Evolutionary conservation across 1,140 invertebrate genomes (phyloP), one percentile per base, ranked within the genome.

Genomic region (Aethina tumida): DNA sequence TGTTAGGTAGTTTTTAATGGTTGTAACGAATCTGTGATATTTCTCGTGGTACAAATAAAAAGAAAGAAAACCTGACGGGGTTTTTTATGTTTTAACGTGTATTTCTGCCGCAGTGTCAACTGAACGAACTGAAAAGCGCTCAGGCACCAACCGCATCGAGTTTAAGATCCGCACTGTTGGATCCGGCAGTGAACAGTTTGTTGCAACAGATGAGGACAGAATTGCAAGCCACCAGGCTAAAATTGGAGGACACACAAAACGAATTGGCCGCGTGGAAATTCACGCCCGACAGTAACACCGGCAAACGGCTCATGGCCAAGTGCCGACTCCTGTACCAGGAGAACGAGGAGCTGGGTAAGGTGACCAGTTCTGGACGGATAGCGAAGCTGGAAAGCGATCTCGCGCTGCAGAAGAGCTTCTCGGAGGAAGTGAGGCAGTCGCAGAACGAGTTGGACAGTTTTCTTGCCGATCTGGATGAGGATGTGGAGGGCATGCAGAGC

Each of bases 181-280:
- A 98, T 68, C 93, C 94, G 16, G 91, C 93, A 41, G 89, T 97
- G 12, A 97, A 97, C 72, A 75, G 95, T 45, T 72, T 97, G 22
- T 84, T 97, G 58, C 82, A 94, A 63, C 79, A 82, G 62, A 75
- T 98, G 59, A 80, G 89, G 46, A 84, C 90, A 63, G 93, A 97
- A 67, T 67, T 97, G 39, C 81, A 88, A 36, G 77, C 81, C 24
- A 85, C 86, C 6, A 90, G 89, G 66, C 80, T 86, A 24, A 86
- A 87, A 65, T 70, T 96, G 38, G 92, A 97, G 65, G 92, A 97
- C 68, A 96, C 91, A 15, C 93, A 97, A 67, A 96, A 94, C 67
- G 94, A 97, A 74, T 69, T 97, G 15, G 88, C 85, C 41, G 94
- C 94, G 1, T 98, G 94, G 94, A 98, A 97, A 66, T 98, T 98